phyloP scores from a whole-genome alignment of 2,797 vertebrate genomes.

The Rhinichthys osculus region DNA sequence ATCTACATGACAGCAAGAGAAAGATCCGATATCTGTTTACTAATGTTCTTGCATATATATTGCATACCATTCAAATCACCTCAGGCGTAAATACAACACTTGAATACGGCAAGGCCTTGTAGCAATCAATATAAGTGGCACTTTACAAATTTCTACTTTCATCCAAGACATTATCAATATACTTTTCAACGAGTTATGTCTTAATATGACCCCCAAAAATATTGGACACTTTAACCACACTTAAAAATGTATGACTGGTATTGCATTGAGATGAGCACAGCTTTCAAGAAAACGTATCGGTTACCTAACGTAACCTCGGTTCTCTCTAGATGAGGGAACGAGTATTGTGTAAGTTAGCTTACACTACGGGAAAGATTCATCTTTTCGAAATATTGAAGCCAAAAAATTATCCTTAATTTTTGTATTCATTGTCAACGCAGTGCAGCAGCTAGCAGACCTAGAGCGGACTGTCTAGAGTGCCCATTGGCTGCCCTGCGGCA shows the following conservation, averaged over 20 bases:
- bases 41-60: neutral
- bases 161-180: neutral
- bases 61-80: neutral
- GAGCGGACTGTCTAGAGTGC: no score
- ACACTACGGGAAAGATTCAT: no score
- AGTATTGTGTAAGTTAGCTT: no score
- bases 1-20: conserved; percentile 29
- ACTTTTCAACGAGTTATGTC: neutral
- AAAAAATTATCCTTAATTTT: no score
- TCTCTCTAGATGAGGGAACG: no score
- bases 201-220: neutral
- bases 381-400: no score
- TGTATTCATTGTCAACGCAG: no score
- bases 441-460: no score
- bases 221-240: neutral
- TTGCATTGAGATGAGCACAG: neutral
- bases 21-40: conserved; percentile 1
- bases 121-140: conserved; percentile 7
- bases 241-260: neutral
- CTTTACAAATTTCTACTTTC: neutral
- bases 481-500: no score
- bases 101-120: neutral
- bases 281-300: neutral
- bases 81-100: neutral
- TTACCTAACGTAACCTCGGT: no score